Evolutionary conservation across 2,113 vertebrate species (phyloP), one percentile per base, ranked within the genome.

Genomic region (Rhabdornis inornatus): DNA sequence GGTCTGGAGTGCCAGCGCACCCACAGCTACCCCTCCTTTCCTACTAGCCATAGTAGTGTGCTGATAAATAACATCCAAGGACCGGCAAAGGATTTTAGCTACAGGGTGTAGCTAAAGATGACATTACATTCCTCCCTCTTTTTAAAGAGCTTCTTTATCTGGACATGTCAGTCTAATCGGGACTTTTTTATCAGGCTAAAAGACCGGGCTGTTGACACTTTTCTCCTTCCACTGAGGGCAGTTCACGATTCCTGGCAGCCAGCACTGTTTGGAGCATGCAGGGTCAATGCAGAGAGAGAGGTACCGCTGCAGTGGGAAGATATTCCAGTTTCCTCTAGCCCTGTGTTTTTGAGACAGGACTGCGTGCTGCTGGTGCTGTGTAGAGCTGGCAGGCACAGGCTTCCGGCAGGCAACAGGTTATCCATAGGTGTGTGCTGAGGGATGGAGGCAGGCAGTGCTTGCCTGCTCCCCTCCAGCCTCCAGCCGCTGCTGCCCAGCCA

Each of bases 391-490:
- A 66, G 56, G 86, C 79, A 66, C 60, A 77, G 86, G 75, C 92
- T 89, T 74, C 90, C 14, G 56, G 88, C 72, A 47, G 94, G 97
- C 98, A 97, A 98, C 98, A 98, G 97, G 97, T 98, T 94, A 81
- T 71, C 85, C 15, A 3, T 53, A 65, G 94, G 85, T 4, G 65
- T 64, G 83, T 70, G 55, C 94, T 25, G 70, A 57, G 50, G 56
- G 69, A 91, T 78, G 76, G 72, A 92, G 47, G 83, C 35, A 89
- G 45, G 9, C 20, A 6, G n/a, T 50, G 37, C 49, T 39, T 1
- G 10, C 42, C 39, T 44, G 81, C 53, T 83, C n/a, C 37, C 59
- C 63, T 65, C 60, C 59, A 4, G 50, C 59, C 63, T 64, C 64
- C 64, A 4, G 37, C 75, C 3, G 8, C 57, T 71, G 70, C 63